Evolutionary conservation across 2,797 vertebrate genomes (phyloP).

Genomic region (Protonibea diacanthus): DNA sequence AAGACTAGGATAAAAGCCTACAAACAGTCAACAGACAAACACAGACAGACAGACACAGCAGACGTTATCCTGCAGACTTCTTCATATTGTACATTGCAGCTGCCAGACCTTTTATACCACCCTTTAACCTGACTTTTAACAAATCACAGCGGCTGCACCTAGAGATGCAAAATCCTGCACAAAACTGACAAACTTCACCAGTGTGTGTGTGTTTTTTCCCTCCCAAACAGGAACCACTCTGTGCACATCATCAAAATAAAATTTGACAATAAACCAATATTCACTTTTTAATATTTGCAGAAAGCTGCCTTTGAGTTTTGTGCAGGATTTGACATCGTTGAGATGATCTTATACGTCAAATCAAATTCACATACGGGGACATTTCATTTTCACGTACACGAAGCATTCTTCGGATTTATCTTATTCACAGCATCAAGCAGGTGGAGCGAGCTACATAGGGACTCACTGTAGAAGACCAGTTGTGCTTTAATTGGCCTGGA

Average conservation of each 20-base stretch:
- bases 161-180: constrained; percentile 40
- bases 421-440: constrained; percentile 2
- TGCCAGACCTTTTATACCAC: constrained; percentile 18
- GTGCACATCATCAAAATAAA: neutral
- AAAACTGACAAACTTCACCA: constrained; percentile 12
- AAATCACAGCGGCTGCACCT: constrained; percentile 3
- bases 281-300: neutral
- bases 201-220: neutral
- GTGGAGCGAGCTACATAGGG: neutral
- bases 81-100: constrained; percentile 39
- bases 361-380: constrained; percentile 43
- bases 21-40: neutral
- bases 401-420: constrained; percentile 23
- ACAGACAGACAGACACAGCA: neutral
- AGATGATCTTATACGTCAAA: neutral
- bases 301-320: constrained; percentile 27
- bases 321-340: constrained; percentile 34
- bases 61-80: neutral
- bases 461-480: neutral
- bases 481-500: neutral
- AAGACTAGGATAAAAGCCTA: neutral
- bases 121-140: neutral
- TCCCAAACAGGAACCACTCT: neutral
- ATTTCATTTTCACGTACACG: constrained; percentile 51
- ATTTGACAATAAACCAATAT: neutral